A percentile compares a stretch with the other conserved stretches of the same genome.
These are phyloP conservation scores for Macropus fuliginosus DNA, from an alignment of 2,797 vertebrate genomes.

Conservation along the genomic window DNA sequence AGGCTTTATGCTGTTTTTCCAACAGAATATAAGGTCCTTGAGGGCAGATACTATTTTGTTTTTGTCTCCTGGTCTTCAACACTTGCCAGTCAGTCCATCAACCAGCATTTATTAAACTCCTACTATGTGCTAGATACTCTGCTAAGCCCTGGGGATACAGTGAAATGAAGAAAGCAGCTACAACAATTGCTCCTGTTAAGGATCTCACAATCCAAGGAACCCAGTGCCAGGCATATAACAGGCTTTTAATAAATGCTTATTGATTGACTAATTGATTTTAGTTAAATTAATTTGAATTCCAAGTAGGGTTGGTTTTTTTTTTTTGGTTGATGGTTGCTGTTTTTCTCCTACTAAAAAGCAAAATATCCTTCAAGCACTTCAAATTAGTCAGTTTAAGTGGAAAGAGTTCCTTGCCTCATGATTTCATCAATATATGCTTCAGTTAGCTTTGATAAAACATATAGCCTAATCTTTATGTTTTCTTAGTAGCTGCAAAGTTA, in stretches of 20 bases:
- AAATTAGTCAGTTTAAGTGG: background rate
- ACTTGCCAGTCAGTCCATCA: background rate
- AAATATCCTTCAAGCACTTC: background rate
- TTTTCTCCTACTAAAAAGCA: background rate
- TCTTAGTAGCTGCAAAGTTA: background rate
- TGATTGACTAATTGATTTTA: background rate
- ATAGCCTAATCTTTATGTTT: background rate
- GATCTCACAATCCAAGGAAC: background rate
- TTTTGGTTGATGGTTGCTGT: background rate
- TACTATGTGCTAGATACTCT: background rate
- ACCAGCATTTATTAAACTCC: background rate
- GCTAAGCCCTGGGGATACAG: background rate
- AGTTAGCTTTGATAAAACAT: background rate
- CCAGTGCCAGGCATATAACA: background rate
- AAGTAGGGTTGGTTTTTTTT: background rate
- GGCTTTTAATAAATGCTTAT: background rate
- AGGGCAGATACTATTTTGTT: background rate
- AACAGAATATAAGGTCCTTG: background rate
- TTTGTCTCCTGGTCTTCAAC: background rate
- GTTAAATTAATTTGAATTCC: background rate
- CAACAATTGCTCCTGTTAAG: background rate
- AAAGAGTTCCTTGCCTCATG: background rate
- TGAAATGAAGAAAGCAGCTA: background rate
- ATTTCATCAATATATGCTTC: background rate
- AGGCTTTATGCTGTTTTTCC: background rate